These are phyloP conservation scores for Planococcus citri DNA, from an alignment of 1,140 invertebrate genomes.

Conservation along the genomic window DNA sequence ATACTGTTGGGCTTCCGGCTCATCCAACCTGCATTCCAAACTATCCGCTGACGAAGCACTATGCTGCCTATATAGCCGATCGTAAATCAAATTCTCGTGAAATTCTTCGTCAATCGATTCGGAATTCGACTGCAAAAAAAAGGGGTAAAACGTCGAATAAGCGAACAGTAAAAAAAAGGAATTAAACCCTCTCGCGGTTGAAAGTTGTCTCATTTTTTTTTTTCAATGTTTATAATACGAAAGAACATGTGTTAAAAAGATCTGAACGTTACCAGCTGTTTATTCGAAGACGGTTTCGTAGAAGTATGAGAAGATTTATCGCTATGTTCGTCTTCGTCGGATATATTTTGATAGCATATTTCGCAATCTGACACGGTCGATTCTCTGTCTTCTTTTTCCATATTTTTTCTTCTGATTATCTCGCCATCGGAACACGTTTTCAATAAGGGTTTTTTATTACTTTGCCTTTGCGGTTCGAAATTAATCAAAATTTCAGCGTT, in stretches of 20 bases:
- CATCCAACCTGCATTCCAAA: neutral
- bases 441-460: slow-evolving; percentile 47
- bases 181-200: too few species aligned
- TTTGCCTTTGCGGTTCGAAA: slow-evolving; percentile 46
- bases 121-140: slow-evolving; percentile 25
- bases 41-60: slow-evolving; percentile 23
- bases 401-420: slow-evolving; percentile 50
- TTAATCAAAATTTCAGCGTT: slow-evolving; percentile 63
- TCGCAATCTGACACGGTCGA: slow-evolving; percentile 25
- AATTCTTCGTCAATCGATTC: slow-evolving; percentile 43
- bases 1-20: slow-evolving; percentile 21
- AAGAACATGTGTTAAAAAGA: neutral
- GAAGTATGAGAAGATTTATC: slow-evolving; percentile 22
- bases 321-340: slow-evolving; percentile 20
- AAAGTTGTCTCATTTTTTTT: too few species aligned
- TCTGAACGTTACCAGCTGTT: slow-evolving; percentile 9
- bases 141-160: neutral
- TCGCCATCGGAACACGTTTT: slow-evolving; percentile 71
- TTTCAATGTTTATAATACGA: neutral
- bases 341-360: slow-evolving; percentile 25
- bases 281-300: slow-evolving; percentile 18
- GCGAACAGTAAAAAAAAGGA: neutral
- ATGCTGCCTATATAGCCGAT: slow-evolving; percentile 43
- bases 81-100: slow-evolving; percentile 62
- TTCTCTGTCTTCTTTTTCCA: slow-evolving; percentile 27